Evolutionary conservation across 2,888 invertebrate genomes (phyloP).

Genomic region (Orchesella flavescens): DNA sequence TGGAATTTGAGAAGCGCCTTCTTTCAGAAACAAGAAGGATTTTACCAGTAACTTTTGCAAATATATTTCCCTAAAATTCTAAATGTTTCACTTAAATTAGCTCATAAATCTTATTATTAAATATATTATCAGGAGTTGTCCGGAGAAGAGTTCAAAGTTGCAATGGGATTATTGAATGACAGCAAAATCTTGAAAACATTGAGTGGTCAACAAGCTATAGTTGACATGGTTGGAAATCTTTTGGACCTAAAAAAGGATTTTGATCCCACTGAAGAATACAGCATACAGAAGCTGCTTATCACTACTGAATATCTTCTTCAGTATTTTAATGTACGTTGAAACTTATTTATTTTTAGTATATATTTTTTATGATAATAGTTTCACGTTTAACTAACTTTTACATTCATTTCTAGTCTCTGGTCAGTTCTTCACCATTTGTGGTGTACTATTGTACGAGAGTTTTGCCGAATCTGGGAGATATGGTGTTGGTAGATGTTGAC

Average conservation of each 20-base stretch:
- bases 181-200: slow-evolving; percentile 20
- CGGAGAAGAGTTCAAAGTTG: slow-evolving; percentile 8
- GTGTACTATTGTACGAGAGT: no score
- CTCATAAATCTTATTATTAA: no score
- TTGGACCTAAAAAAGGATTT: slow-evolving; percentile 11
- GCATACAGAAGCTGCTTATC: neutral
- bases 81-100: no score
- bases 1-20: slow-evolving; percentile 29
- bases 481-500: no score
- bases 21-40: neutral
- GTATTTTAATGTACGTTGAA: no score
- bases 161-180: slow-evolving; percentile 18
- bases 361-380: neutral
- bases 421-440: no score
- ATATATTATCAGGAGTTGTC: neutral
- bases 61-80: no score
- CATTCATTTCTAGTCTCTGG: no score
- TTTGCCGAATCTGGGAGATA: no score
- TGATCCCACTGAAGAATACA: neutral
- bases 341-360: neutral
- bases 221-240: slow-evolving; percentile 21
- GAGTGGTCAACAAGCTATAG: slow-evolving; percentile 2
- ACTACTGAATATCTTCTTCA: neutral
- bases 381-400: no score
- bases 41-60: no score